phyloP scores from a whole-genome alignment of 2,888 invertebrate genomes.

The Mellilla xanthometata region DNA sequence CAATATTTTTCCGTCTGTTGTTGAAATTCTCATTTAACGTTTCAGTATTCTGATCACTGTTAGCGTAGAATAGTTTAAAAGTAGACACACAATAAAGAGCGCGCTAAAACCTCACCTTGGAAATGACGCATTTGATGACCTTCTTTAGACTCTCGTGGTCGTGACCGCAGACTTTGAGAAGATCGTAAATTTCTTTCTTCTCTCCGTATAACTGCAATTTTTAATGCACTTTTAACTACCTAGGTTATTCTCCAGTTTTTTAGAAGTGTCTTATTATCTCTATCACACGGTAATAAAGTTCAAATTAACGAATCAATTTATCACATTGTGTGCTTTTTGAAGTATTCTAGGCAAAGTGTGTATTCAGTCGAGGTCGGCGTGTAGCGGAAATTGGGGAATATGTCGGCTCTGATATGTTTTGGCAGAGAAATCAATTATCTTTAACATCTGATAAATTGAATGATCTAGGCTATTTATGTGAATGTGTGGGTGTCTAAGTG shows the following conservation, averaged over 20 bases:
- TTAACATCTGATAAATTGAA: conserved; percentile 17
- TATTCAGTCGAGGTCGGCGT: not conserved
- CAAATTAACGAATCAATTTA: conserved; percentile 1
- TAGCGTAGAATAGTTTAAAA: not conserved
- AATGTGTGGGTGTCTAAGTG: no score
- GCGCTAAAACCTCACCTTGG: conserved; percentile 53
- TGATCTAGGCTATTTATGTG: no score
- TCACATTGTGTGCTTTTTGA: no score
- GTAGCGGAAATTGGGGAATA: conserved; percentile 3
- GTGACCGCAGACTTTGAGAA: conserved; percentile 71
- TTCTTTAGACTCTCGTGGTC: conserved; percentile 71
- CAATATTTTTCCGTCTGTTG: no score
- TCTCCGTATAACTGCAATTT: conserved; percentile 63
- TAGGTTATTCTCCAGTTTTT: conserved; percentile 17
- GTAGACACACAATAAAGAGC: not conserved
- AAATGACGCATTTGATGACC: conserved; percentile 76
- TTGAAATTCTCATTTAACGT: no score
- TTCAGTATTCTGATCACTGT: no score
- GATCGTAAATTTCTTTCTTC: conserved; percentile 58
- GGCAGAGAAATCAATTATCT: conserved; percentile 10
- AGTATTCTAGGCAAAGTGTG: not conserved
- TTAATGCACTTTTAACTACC: conserved; percentile 26
- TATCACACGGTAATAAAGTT: conserved; percentile 9
- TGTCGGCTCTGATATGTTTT: conserved; percentile 5
- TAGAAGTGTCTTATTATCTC: no score